A percentile compares a stretch with the other conserved stretches of the same genome.
Evolutionary conservation across 2,113 vertebrate genomes (phyloP).

Genomic region (Rhinichthys klamathensis): DNA sequence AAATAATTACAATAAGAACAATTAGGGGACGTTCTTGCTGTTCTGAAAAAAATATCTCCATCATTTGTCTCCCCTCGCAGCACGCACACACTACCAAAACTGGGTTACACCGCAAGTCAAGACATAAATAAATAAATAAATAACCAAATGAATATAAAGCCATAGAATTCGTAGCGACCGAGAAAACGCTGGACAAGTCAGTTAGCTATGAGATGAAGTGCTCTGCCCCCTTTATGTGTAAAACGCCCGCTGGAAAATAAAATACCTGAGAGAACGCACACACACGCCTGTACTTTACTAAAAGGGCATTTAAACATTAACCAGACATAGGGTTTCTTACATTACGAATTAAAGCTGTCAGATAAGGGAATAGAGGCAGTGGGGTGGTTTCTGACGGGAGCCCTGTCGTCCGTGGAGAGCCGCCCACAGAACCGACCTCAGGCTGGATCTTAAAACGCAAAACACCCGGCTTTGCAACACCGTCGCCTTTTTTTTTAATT

Average conservation of each 20-base stretch:
- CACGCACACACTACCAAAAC: constrained; percentile 8
- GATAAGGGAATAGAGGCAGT: neutral
- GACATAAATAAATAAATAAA: constrained; percentile 1
- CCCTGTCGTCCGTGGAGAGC: constrained; percentile 74
- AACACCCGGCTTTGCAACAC: constrained; percentile 71
- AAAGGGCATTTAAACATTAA: neutral
- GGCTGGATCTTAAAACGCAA: constrained; percentile 28
- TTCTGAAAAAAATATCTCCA: neutral
- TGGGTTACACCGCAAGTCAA: constrained; percentile 5
- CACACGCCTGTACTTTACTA: neutral
- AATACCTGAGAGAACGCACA: neutral
- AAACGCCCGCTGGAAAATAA: constrained; percentile 20
- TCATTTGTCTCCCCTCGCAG: neutral
- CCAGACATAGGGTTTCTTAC: neutral
- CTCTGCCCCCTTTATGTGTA: neutral
- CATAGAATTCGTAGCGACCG: neutral
- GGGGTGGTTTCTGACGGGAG: constrained; percentile 36
- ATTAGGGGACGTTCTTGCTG: neutral
- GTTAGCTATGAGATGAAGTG: neutral
- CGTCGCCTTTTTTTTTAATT: neutral
- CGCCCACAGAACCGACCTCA: constrained; percentile 74
- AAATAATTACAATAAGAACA: neutral
- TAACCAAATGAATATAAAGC: constrained; percentile 1
- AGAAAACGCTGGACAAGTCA: neutral
- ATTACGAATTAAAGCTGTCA: neutral